phyloP scores from a whole-genome alignment of 1,140 invertebrate genomes.

The Zaprionus tsacasi region DNA sequence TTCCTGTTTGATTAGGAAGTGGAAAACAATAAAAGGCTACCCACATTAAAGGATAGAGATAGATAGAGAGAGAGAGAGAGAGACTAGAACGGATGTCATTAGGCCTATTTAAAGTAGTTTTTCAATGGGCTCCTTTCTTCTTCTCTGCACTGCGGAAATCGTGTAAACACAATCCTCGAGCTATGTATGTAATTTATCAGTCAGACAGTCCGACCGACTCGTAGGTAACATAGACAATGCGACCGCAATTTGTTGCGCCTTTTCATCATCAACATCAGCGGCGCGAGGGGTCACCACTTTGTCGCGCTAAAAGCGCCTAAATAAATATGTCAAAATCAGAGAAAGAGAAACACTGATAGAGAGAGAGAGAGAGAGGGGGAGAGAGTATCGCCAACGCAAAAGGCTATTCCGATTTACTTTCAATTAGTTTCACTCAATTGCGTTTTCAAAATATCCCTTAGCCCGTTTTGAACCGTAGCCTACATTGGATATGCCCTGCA shows the following conservation, averaged over 20 bases:
- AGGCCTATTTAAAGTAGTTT: constrained; percentile 75
- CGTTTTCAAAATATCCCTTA: constrained; percentile 51
- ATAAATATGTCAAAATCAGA: constrained; percentile 75
- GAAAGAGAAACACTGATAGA: no score
- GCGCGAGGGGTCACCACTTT: constrained; percentile 55
- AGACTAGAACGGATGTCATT: constrained; percentile 72
- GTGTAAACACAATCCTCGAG: not conserved
- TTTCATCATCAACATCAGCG: constrained; percentile 10
- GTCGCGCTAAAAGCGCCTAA: constrained; percentile 45
- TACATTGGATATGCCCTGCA: constrained; percentile 16
- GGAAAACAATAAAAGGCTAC: constrained; percentile 78
- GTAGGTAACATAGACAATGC: constrained; percentile 1
- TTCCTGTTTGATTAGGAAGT: constrained; percentile 72
- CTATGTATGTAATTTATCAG: not conserved
- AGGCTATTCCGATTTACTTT: constrained; percentile 12
- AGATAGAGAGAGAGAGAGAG: no score
- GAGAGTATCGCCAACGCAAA: constrained; percentile 26
- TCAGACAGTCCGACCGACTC: not conserved
- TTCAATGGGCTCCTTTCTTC: constrained; percentile 10
- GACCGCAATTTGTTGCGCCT: constrained; percentile 66
- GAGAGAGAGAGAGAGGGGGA: no score
- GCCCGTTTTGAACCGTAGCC: constrained; percentile 1
- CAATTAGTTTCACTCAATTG: constrained; percentile 74
- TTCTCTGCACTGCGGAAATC: not conserved
- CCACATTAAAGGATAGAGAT: constrained; percentile 43